Evolutionary conservation across 2,797 vertebrate genomes (phyloP).

Genomic region (Myotis vivesi): DNA sequence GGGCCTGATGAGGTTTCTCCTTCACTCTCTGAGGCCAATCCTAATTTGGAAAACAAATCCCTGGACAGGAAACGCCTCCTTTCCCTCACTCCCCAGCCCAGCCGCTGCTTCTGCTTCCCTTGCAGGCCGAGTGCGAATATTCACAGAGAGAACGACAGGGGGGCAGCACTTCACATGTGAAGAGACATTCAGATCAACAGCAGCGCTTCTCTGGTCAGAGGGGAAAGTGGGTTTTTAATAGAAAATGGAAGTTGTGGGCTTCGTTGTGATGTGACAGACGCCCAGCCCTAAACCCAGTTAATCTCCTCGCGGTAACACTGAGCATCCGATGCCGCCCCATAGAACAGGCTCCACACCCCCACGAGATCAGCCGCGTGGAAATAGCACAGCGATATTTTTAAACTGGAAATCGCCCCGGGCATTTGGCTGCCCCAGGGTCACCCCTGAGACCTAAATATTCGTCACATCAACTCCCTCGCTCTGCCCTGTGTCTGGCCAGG

Average conservation of each 20-base stretch:
- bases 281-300: slow-evolving; percentile 94
- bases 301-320: slow-evolving; percentile 93
- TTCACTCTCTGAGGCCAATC: background rate
- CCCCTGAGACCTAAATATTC: slow-evolving; percentile 79
- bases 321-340: slow-evolving; percentile 88
- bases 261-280: slow-evolving; percentile 91
- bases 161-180: slow-evolving; percentile 76
- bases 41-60: slow-evolving; percentile 14
- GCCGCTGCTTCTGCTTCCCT: background rate
- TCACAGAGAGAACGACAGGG: slow-evolving; percentile 27
- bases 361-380: slow-evolving; percentile 86
- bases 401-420: slow-evolving; percentile 85
- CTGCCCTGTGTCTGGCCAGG: background rate
- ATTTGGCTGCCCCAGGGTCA: slow-evolving; percentile 81
- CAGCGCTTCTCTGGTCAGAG: slow-evolving; percentile 84
- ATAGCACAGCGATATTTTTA: slow-evolving; percentile 88
- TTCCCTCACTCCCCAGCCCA: background rate
- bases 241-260: slow-evolving; percentile 91
- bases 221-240: slow-evolving; percentile 85
- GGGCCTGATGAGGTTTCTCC: background rate
- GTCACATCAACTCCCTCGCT: slow-evolving; percentile 58
- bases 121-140: background rate
- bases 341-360: slow-evolving; percentile 87
- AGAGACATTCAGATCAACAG: slow-evolving; percentile 84
- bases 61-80: background rate